A percentile compares a stretch with the other conserved stretches of the same genome.
These are phyloP conservation scores for Plectrocnemia conspersa DNA, from an alignment of 1,140 invertebrate species.

Conservation along the genomic window DNA sequence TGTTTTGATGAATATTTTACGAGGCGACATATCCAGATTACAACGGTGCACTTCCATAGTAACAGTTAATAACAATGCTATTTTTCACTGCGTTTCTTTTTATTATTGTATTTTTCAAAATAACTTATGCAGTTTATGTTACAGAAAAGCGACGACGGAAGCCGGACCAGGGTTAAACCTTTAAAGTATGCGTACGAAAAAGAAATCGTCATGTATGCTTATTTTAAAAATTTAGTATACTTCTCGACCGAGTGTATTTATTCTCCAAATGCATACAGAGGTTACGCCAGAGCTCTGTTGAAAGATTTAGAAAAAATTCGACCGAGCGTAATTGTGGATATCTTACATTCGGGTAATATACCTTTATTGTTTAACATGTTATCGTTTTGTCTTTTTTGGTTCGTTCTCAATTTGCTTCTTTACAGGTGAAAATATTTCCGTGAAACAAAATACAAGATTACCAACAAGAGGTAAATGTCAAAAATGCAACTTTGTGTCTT, in stretches of 20 bases:
- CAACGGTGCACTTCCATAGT: constrained; percentile 85
- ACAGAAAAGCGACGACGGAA: constrained; percentile 76
- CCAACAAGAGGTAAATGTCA: constrained; percentile 77
- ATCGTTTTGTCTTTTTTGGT: neutral
- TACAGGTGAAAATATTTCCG: constrained; percentile 77
- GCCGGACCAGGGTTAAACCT: constrained; percentile 87
- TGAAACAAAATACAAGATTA: constrained; percentile 77
- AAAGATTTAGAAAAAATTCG: constrained; percentile 96
- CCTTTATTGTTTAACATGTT: constrained; percentile 14
- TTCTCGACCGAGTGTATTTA: constrained; percentile 99
- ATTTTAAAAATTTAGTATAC: constrained; percentile 95
- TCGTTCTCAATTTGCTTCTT: constrained; percentile 36
- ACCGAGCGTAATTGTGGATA: constrained; percentile 93
- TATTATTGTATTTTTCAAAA: constrained; percentile 12
- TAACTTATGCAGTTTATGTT: constrained; percentile 34
- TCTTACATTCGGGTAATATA: constrained; percentile 84
- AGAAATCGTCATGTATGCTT: constrained; percentile 99
- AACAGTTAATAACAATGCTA: constrained; percentile 62
- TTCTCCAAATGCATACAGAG: constrained; percentile 96
- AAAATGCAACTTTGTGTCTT: constrained; percentile 92
- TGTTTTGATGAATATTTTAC: constrained; percentile 94
- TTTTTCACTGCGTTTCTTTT: no score
- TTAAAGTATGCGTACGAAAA: constrained; percentile 99
- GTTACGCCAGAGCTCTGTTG: constrained; percentile 85
- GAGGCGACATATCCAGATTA: constrained; percentile 93